Evolutionary conservation across 2,888 invertebrate species (phyloP), one percentile per base, ranked within the genome.

Genomic region (Agriopis leucophaearia): DNA sequence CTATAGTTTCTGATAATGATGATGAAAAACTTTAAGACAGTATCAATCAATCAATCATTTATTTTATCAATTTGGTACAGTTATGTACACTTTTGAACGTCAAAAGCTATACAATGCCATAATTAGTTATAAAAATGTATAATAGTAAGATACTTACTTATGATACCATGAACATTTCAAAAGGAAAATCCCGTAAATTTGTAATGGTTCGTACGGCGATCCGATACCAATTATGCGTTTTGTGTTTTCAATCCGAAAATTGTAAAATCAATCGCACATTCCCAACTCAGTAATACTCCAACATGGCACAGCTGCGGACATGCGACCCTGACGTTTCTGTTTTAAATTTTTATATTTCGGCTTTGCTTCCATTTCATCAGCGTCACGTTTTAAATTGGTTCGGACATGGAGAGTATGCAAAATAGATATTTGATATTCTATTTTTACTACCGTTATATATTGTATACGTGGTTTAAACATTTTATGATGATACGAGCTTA

Each of bases 301-400:
- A 52, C n/a, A 35, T 15, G 51, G 9, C 52, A n/a, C 15, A 36
- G 52, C 35, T 15, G 35, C n/a, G 51, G 51, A 36, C 50, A 16
- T 9, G 45, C 45, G 48, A 4, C 50, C 27, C 18, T 48, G 48
- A 18, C 27, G 10, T 13, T 7, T 9, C 16, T 13, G 8, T 13
- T 13, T 55, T 10, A 55, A 9, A 36, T 51, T 35, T 44, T 8
- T 15, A 59, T 40, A 40, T 18, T 12, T 40, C 0, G 18, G 51
- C 15, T 27, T 27, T 27, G 27, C 27, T 27, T 27, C 38, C 40
- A 42, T 27, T 40, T 59, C 16, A 48, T 40, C 59, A 16, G 35
- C 50, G 44, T 50, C 60, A 52, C 60, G 51, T 60, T 42, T 42
- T n/a, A 48, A 48, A 58, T 58, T 58, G 58, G 16, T 38, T 38